These are phyloP conservation scores for Silurus lanzhouensis DNA, from an alignment of 2,797 vertebrate genomes.

Conservation along the genomic window DNA sequence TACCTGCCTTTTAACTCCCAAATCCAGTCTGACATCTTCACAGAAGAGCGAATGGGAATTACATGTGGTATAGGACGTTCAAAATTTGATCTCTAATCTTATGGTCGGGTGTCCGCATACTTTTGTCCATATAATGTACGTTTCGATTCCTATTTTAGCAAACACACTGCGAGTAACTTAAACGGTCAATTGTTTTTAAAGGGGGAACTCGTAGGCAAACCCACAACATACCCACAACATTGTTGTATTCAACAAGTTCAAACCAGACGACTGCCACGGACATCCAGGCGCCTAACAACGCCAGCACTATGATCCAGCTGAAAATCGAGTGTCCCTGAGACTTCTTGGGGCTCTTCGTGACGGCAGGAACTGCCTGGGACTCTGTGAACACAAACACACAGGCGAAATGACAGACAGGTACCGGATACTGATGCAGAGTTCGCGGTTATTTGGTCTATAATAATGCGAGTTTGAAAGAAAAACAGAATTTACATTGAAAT, in stretches of 20 bases:
- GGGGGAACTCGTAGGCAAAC: constrained; percentile 68
- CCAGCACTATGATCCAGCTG: constrained; percentile 93
- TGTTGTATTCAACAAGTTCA: constrained; percentile 94
- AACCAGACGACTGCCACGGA: constrained; percentile 96
- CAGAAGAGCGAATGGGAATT: too few relatives aligned
- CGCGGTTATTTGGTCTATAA: neutral
- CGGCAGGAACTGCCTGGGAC: constrained; percentile 49
- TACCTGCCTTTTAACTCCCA: too few relatives aligned
- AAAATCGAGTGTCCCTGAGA: constrained; percentile 79
- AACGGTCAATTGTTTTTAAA: neutral
- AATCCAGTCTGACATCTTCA: too few relatives aligned
- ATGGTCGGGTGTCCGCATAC: too few relatives aligned
- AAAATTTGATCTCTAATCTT: too few relatives aligned
- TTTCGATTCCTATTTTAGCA: too few relatives aligned
- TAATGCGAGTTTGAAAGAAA: too few relatives aligned
- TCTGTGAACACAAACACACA: constrained; percentile 60
- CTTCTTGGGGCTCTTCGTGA: constrained; percentile 68
- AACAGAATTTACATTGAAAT: too few relatives aligned
- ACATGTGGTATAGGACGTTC: too few relatives aligned
- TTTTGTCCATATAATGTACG: too few relatives aligned
- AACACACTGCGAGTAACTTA: neutral
- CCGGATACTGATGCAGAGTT: neutral
- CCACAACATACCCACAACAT: constrained; percentile 90
- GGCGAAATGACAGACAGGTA: neutral
- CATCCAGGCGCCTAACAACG: constrained; percentile 92